These are phyloP conservation scores for Celastrina argiolus DNA, from an alignment of 2,888 invertebrate genomes.

Conservation along the genomic window DNA sequence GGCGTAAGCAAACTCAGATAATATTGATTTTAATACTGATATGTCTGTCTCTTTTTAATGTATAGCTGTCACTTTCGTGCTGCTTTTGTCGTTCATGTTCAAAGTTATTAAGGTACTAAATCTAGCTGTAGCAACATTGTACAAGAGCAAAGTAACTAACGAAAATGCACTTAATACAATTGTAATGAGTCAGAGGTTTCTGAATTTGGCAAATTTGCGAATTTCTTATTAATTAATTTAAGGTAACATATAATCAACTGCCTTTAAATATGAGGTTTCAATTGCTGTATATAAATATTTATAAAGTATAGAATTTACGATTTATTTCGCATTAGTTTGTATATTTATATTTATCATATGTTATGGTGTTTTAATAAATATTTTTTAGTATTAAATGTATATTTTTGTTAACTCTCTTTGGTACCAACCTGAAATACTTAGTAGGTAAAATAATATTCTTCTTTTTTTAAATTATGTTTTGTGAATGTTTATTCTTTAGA, in stretches of 20 bases:
- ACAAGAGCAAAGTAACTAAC: too few species aligned
- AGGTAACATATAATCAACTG: background rate
- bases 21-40: too few species aligned
- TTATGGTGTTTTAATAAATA: slow-evolving; percentile 4
- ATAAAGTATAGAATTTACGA: background rate
- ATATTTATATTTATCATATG: slow-evolving; percentile 1
- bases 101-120: too few species aligned
- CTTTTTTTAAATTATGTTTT: too few species aligned
- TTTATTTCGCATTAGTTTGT: slow-evolving; percentile 18
- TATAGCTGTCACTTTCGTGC: too few species aligned
- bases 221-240: background rate
- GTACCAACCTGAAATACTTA: background rate
- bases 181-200: background rate
- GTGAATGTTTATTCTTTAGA: too few species aligned
- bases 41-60: too few species aligned
- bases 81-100: too few species aligned
- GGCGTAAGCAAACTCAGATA: too few species aligned
- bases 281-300: slow-evolving; percentile 12
- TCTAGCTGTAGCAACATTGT: too few species aligned
- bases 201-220: background rate
- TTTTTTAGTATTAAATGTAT: slow-evolving; percentile 5
- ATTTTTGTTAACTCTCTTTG: background rate
- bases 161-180: too few species aligned
- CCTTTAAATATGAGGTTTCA: background rate
- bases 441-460: too few species aligned